These are phyloP conservation scores for Brachionus koreanus DNA, from an alignment of 1,140 invertebrate genomes.

Conservation along the genomic window DNA sequence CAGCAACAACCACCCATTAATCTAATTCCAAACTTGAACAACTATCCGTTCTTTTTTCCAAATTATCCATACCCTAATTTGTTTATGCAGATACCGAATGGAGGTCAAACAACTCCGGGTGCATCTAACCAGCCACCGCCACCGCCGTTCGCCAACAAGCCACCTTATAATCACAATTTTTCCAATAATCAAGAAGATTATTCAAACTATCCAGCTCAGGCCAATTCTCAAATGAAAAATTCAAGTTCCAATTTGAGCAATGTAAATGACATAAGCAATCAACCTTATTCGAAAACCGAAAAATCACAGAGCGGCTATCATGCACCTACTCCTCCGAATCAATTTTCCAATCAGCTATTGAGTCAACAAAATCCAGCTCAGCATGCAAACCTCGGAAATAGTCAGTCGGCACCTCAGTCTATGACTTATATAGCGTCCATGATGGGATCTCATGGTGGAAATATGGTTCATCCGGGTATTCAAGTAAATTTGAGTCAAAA, in stretches of 20 bases:
- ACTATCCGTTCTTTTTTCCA: constrained; percentile 40
- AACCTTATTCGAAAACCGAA: constrained; percentile 4
- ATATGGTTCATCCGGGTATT: constrained; percentile 19
- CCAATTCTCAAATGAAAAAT: constrained; percentile 15
- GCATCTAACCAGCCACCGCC: not conserved
- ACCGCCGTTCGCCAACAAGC: constrained; percentile 21
- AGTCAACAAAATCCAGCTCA: not conserved
- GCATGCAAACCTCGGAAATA: not conserved
- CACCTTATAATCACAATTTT: constrained; percentile 7
- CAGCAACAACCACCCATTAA: constrained; percentile 39
- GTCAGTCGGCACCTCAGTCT: not conserved
- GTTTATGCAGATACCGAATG: constrained; percentile 31
- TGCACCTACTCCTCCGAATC: constrained; percentile 5
- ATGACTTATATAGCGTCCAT: constrained; percentile 25
- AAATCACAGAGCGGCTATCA: constrained; percentile 16
- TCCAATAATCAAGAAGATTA: constrained; percentile 15
- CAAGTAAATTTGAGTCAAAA: not conserved
- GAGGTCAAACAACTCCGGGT: not conserved
- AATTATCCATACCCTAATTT: constrained; percentile 34
- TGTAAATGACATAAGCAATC: constrained; percentile 8
- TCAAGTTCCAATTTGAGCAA: constrained; percentile 31
- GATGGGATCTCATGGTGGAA: constrained; percentile 12
- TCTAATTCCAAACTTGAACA: constrained; percentile 31
- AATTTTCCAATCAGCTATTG: not conserved
- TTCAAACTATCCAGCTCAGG: not conserved